These are phyloP conservation scores for Metellina segmentata DNA, from an alignment of 2,888 invertebrate genomes.

Conservation along the genomic window DNA sequence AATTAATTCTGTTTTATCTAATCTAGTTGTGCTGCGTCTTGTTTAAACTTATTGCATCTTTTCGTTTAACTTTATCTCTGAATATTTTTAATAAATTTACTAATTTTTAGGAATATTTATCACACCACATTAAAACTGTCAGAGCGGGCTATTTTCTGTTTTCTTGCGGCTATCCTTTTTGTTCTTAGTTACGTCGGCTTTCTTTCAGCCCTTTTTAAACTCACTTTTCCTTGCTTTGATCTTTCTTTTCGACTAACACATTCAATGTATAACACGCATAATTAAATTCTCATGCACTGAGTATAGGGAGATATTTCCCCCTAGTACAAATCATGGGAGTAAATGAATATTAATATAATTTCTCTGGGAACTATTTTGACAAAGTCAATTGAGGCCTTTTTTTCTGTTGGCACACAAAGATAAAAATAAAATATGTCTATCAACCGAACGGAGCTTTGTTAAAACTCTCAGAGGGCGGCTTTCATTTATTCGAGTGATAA, in stretches of 20 bases:
- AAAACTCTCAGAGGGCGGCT: too few species aligned
- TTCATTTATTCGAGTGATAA: too few species aligned
- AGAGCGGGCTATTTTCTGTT: background rate
- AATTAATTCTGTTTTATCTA: conserved; percentile 24
- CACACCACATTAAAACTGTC: background rate
- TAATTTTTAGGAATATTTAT: conserved; percentile 19
- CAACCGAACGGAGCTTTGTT: too few species aligned
- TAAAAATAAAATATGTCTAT: too few species aligned
- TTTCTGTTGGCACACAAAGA: background rate
- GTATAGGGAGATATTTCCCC: background rate
- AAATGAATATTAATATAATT: background rate
- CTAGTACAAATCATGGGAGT: background rate
- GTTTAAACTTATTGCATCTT: conserved; percentile 10
- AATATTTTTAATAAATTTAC: conserved; percentile 12
- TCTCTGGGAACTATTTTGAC: background rate
- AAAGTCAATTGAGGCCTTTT: background rate
- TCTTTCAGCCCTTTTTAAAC: background rate
- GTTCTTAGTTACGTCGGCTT: background rate
- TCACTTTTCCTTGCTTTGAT: background rate
- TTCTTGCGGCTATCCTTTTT: background rate
- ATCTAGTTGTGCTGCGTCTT: background rate
- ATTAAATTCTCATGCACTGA: background rate
- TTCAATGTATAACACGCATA: background rate
- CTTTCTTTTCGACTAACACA: background rate
- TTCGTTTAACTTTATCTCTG: background rate